phyloP scores from a whole-genome alignment of 2,888 invertebrate species.

The Anagyrus pseudococci region DNA sequence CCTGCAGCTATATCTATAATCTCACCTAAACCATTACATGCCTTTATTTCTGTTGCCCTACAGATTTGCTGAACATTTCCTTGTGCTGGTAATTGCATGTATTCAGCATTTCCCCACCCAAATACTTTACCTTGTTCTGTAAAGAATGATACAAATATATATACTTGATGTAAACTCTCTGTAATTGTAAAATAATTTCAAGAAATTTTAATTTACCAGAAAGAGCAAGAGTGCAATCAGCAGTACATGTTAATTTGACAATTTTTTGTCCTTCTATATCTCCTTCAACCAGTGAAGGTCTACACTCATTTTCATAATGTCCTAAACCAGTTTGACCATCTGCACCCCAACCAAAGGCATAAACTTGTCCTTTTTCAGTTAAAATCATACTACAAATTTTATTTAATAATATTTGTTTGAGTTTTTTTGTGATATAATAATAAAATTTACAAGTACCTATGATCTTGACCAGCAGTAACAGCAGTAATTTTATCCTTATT shows the following conservation, averaged over 20 bases:
- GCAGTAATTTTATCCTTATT: conserved; percentile 70
- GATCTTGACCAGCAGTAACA: conserved; percentile 91
- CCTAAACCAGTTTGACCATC: conserved; percentile 94
- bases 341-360: conserved; percentile 90
- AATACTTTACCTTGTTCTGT: conserved; percentile 88
- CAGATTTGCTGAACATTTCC: conserved; percentile 74
- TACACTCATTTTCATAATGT: conserved; percentile 68
- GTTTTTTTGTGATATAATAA: conserved; percentile 23
- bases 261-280: conserved; percentile 85
- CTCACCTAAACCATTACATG: conserved; percentile 74
- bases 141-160: too few relatives aligned
- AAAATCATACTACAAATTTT: conserved; percentile 70
- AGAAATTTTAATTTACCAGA: conserved; percentile 67
- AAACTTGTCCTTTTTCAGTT: conserved; percentile 81
- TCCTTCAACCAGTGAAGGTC: conserved; percentile 73
- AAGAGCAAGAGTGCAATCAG: conserved; percentile 88
- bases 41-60: conserved; percentile 71
- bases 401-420: conserved; percentile 6
- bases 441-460: conserved; percentile 67
- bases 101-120: conserved; percentile 98
- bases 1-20: conserved; percentile 83
- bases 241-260: conserved; percentile 78
- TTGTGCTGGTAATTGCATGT: conserved; percentile 76
- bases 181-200: conserved; percentile 9
- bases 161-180: neutral